Base-by-base conservation (phyloP, 2,797 vertebrate species). In the Pyrocephalus nanus region DNA sequence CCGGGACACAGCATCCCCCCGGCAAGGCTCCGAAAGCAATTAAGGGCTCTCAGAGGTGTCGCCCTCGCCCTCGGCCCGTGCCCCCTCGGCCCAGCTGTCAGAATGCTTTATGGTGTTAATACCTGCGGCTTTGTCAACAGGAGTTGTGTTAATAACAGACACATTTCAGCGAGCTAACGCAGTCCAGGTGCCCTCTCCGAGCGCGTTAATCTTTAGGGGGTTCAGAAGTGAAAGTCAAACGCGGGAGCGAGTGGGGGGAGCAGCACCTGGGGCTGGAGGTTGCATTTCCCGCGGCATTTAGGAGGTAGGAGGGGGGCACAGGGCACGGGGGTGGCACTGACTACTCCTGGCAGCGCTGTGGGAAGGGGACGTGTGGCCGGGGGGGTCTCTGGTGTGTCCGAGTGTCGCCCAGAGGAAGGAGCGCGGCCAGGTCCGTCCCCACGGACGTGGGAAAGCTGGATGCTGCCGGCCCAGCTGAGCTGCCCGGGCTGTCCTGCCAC, bases 21-120 rank as follows among this genome's bases (percentile, higher is more conserved):
- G 57, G 3, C n/a, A 5, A 4, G 3, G 53, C 86, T n/a, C 89
- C 25, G 1, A 47, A 47, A 86, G 45, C 90, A 71, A 92, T 92
- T 91, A 58, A 84, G 74, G 50, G 62, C 83, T 71, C 16, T 3
- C 78, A 4, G 86, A 88, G 95, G 90, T 94, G 96, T 86, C 38
- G 76, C 72, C 71, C 2, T 12, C 50, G 8, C 61, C 79, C 82
- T 47, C 64, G 0, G 1, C 9, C 77, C 16, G 1, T 65, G 65
- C 50, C 85, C 57, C 34, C 30, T 0, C 5, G 51, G 85, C 65
- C 94, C 96, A 62, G 93, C 92, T 95, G 96, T 93, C 96, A 61
- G 45, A 36, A 71, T 92, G 94, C 45, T 96, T 96, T 96, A 96
- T 43, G 94, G 89, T 88, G 95, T 87, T 96, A 96, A 97, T 95